Evolutionary conservation across 1,140 invertebrate genomes (phyloP), one percentile per base, ranked within the genome.

Genomic region (Brachionus asplanchnoidis): DNA sequence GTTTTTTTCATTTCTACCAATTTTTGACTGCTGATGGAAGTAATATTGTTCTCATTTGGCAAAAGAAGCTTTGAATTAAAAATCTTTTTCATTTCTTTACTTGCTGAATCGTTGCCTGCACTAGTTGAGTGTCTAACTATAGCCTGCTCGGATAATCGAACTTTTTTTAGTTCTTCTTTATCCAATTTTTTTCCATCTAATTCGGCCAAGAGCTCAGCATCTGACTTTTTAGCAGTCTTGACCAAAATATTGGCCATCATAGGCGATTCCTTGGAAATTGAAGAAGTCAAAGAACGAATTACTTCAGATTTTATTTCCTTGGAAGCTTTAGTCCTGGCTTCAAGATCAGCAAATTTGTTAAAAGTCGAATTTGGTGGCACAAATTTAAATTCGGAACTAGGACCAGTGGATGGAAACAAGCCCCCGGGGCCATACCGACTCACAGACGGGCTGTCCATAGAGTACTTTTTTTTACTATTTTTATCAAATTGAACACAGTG

Each of bases 401-500:
- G 50, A 28, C 26, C 44, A 65, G 0, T 82, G 26, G 79, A 40
- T 23, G 53, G 53, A 42, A 44, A 60, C 9, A 46, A 36, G 4
- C 11, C 9, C 17, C 42, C 50, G 8, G 50, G 23, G 28, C 53
- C 53, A 82, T 32, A 80, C 14, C 78, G 42, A 36, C 60, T 82
- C 2, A 60, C 23, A 17, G 36, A n/a, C 17, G 79, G 65, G 5
- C 42, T 68, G 12, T 82, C 32, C 79, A 82, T 65, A 0, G 79
- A 60, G 28, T 77, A 77, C 26, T 77, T 77, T 26, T 50, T 77
- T 50, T 77, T 77, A 23, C 12, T 60, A 65, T 32, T 46, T 40
- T 82, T 82, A 46, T 82, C 53, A 26, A 32, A 65, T 82, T 82
- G 79, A 40, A 68, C 53, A 82, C 79, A 82, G 36, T 82, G 79